Base-by-base conservation (phyloP, 2,797 vertebrate species). In the Melanogrammus aeglefinus region DNA sequence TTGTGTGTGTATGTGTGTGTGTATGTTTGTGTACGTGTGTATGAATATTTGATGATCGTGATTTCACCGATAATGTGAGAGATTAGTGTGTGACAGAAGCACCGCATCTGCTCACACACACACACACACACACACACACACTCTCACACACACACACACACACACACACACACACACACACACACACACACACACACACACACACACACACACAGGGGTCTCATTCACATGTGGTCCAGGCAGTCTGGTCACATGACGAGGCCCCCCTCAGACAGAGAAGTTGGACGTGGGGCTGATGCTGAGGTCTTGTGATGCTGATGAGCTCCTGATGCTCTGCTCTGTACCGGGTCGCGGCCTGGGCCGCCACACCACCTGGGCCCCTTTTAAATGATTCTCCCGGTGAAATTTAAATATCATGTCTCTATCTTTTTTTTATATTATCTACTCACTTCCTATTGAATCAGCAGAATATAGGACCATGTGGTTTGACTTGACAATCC, bases 161-260 rank as follows among this genome's bases (percentile, higher is more conserved):
- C n/a, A 75, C 41, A 41, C 75, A 76, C 63, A 71, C 75, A 71
- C 57, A 76, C 73, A 79, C 29, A 77, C 70, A 81, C 81, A 77
- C 74, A 76, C 80, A 80, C 75, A 80, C 81, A 80, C 70, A 51
- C 74, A 70, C 81, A 35, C 47, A 75, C 75, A 77, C 82, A 79
- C 44, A 35, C 57, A 76, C 36, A 71, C 63, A 71, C 66, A 76
- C 63, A 44, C 63, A 80, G n/a, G 27, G 31, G 75, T 72, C 81
- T 88, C 84, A 82, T 91, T 89, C 91, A 93, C 91, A 93, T 93
- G 91, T 94, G 92, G 88, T 72, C 81, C 90, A 90, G 86, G 91
- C 89, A 86, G 83, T 36, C 82, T 63, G 38, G 39, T 73, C 4
- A 69, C 16, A n/a, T 69, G 75, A 9, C 63, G 39, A 51, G 76